Conservation (phyloP, 2,113 vertebrate genomes). For the Calidris pugnax region DNA sequence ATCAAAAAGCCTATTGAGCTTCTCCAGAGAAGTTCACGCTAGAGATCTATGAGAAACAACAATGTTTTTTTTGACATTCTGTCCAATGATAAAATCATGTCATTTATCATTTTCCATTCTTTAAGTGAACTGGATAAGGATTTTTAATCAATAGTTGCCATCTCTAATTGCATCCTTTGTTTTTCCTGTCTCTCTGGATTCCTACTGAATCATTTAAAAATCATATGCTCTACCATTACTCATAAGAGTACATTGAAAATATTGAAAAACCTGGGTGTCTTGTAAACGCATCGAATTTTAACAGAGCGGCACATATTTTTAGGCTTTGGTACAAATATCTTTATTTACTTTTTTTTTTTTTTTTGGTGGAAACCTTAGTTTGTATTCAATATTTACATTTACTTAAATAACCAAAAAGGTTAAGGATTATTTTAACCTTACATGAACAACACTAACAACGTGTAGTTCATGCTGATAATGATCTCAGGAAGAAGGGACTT, state of each 20-base stretch:
- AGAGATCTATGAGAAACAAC: background rate
- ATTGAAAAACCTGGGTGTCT: background rate
- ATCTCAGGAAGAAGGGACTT: slow-evolving; percentile 6
- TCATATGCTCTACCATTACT: slow-evolving; percentile 1
- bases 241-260: background rate
- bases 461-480: slow-evolving; percentile 33
- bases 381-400: background rate
- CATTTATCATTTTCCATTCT: slow-evolving; percentile 44
- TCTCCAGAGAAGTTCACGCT: slow-evolving; percentile 9
- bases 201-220: slow-evolving; percentile 53
- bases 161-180: slow-evolving; percentile 37
- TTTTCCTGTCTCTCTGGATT: slow-evolving; percentile 50
- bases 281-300: background rate
- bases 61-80: background rate
- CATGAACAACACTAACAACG: background rate
- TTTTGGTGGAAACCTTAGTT: background rate
- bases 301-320: background rate
- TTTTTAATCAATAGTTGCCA: slow-evolving; percentile 52
- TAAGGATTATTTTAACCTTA: slow-evolving; percentile 48
- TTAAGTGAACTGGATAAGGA: background rate
- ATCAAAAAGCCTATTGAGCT: background rate
- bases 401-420: slow-evolving; percentile 4
- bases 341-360: background rate
- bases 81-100: background rate
- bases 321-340: background rate